Conservation (phyloP, 2,113 vertebrate species). For the Zosterops borbonicus region DNA sequence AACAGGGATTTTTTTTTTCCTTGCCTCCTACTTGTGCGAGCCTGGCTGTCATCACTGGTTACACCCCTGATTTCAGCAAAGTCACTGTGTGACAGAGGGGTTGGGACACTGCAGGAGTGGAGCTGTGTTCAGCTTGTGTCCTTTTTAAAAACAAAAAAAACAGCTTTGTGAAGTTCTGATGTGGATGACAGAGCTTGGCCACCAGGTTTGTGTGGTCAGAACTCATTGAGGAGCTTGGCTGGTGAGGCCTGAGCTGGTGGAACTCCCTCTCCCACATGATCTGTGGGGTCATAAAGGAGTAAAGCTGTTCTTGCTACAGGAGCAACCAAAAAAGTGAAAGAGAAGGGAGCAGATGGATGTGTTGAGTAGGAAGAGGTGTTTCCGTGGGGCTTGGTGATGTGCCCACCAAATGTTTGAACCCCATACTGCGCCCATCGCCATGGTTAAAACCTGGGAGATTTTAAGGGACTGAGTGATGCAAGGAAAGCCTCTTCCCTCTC, state of each 20-base stretch:
- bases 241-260: not conserved
- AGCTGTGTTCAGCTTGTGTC: not conserved
- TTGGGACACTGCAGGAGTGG: not conserved
- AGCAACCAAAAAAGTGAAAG: not conserved
- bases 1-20: not conserved
- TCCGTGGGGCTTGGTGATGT: not conserved
- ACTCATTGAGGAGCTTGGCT: not conserved
- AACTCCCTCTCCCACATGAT: not conserved
- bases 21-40: not conserved
- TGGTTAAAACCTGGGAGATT: not conserved
- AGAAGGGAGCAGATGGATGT: not conserved
- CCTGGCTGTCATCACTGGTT: not conserved
- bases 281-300: not conserved
- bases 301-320: not conserved
- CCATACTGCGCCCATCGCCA: not conserved
- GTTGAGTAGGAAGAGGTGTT: not conserved
- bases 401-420: not conserved
- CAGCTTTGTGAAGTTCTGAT: not conserved
- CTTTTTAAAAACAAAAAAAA: not conserved
- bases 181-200: not conserved
- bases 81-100: not conserved
- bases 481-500: not conserved
- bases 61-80: not conserved
- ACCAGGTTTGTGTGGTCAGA: not conserved
- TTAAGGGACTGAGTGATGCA: not conserved